Conservation (phyloP, 2,888 invertebrate species). For the Orchestes rusci region DNA sequence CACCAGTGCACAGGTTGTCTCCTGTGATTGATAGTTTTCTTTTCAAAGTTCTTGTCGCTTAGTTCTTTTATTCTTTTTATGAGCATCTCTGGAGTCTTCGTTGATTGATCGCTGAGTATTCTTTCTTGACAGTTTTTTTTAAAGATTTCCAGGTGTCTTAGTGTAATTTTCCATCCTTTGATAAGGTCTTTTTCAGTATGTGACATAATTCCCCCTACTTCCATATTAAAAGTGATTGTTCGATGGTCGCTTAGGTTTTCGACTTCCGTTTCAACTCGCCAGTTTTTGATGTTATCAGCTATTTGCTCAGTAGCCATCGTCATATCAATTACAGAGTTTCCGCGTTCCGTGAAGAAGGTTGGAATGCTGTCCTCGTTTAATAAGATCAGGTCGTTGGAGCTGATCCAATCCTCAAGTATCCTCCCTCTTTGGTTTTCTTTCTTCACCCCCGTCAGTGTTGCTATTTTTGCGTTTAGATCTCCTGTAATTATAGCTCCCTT, state of each 20-base stretch:
- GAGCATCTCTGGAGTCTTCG: background rate
- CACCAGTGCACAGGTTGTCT: background rate
- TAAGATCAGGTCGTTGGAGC: background rate
- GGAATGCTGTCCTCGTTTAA: background rate
- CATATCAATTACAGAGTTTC: background rate
- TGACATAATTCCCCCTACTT: background rate
- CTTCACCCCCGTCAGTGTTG: background rate
- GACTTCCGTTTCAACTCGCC: background rate
- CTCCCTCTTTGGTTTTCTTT: background rate
- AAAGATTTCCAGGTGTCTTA: background rate
- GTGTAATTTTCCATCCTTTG: background rate
- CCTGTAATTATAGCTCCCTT: background rate
- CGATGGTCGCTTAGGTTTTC: constrained; percentile 1
- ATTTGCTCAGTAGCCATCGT: background rate
- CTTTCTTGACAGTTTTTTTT: background rate
- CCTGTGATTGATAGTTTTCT: background rate
- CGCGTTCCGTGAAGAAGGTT: background rate
- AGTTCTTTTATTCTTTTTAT: background rate
- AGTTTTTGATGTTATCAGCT: background rate
- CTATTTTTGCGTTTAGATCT: constrained; percentile 1
- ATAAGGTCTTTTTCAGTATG: background rate
- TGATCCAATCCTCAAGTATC: background rate
- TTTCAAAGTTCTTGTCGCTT: background rate
- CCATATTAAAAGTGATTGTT: background rate
- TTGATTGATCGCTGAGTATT: background rate